These are phyloP conservation scores for Alloplasta piceator DNA, from an alignment of 2,888 invertebrate species.

Conservation along the genomic window DNA sequence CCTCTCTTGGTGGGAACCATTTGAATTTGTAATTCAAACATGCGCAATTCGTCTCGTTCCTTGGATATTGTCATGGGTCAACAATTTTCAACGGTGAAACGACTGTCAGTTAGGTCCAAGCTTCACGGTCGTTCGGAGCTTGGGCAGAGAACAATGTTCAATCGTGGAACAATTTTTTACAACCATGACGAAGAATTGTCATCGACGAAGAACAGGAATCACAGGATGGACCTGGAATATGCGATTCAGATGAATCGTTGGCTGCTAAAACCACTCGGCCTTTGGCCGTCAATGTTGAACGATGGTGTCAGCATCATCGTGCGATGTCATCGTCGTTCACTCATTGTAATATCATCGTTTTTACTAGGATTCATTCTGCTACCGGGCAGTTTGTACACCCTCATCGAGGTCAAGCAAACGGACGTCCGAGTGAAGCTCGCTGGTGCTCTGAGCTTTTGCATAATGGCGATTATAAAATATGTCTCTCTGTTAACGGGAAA, in stretches of 20 bases:
- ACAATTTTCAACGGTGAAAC: not conserved
- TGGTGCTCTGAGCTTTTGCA: slow-evolving; percentile 74
- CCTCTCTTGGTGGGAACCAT: not conserved
- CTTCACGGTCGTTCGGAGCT: too few species aligned
- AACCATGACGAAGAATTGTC: not conserved
- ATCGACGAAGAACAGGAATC: slow-evolving; percentile 14
- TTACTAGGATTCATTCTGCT: slow-evolving; percentile 72
- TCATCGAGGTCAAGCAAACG: slow-evolving; percentile 68
- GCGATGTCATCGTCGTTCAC: slow-evolving; percentile 6
- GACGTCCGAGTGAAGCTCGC: slow-evolving; percentile 69
- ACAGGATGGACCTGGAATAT: slow-evolving; percentile 64
- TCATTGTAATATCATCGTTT: slow-evolving; percentile 60
- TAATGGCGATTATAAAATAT: slow-evolving; percentile 73
- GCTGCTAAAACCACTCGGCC: slow-evolving; percentile 74
- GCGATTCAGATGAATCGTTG: slow-evolving; percentile 75
- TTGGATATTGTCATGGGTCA: not conserved
- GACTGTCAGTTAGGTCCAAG: too few species aligned
- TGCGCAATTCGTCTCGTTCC: slow-evolving; percentile 24
- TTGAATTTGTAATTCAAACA: slow-evolving; percentile 19
- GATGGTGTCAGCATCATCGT: not conserved
- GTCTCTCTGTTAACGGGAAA: slow-evolving; percentile 61
- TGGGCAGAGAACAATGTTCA: not conserved
- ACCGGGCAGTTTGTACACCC: slow-evolving; percentile 71
- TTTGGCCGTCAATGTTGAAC: slow-evolving; percentile 72
- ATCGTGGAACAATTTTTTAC: not conserved